These are phyloP conservation scores for Platynereis dumerilii DNA, from an alignment of 2,888 invertebrate species.

Conservation along the genomic window DNA sequence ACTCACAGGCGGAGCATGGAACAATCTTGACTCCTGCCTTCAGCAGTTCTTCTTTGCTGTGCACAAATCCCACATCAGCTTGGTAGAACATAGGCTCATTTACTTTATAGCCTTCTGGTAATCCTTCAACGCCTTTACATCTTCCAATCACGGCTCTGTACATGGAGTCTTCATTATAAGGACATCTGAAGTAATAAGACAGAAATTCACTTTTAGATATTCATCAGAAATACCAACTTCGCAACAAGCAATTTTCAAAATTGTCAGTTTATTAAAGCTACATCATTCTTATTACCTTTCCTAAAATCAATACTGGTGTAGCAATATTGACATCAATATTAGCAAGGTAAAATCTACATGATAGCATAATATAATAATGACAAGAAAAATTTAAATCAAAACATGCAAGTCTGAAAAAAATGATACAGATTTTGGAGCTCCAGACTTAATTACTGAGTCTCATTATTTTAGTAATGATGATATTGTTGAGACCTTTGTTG, in stretches of 20 bases:
- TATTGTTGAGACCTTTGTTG: too few relatives aligned
- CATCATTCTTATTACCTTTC: too few relatives aligned
- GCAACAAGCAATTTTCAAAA: neutral
- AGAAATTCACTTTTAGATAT: constrained; percentile 3
- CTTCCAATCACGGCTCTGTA: constrained; percentile 66
- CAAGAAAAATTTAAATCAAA: too few relatives aligned
- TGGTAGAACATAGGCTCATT: constrained; percentile 44
- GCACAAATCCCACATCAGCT: constrained; percentile 40
- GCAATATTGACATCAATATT: too few relatives aligned
- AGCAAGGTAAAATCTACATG: too few relatives aligned
- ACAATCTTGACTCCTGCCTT: constrained; percentile 30
- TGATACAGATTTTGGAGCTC: too few relatives aligned
- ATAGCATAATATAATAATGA: too few relatives aligned
- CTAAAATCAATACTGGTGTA: too few relatives aligned
- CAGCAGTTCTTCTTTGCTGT: constrained; percentile 34
- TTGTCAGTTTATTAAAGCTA: too few relatives aligned
- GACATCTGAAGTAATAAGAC: constrained; percentile 58
- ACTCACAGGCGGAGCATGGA: constrained; percentile 44
- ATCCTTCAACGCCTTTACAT: constrained; percentile 38
- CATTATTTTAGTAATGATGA: too few relatives aligned
- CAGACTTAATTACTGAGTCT: too few relatives aligned
- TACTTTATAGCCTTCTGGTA: constrained; percentile 45
- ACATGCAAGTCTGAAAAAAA: too few relatives aligned
- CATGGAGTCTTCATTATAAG: constrained; percentile 71
- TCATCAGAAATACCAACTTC: neutral